Percentiles rank a stretch among this genome's conserved stretches.
Evolutionary conservation across 1,140 invertebrate genomes (phyloP).

Genomic region (Mercenaria mercenaria): DNA sequence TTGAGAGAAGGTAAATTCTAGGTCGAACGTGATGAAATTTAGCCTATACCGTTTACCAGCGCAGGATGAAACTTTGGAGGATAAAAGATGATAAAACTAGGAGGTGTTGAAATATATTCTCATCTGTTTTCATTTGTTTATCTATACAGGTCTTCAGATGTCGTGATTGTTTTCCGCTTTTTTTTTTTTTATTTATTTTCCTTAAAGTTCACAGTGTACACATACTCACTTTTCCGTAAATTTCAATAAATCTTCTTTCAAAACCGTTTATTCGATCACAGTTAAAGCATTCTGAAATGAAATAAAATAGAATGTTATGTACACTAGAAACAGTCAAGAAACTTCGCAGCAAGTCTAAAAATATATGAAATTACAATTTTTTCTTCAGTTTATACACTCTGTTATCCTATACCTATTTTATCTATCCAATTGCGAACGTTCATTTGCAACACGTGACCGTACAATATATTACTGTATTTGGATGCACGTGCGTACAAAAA

Average conservation of each 20-base stretch:
- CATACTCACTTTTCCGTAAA: slow-evolving; percentile 47
- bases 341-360: too few relatives aligned
- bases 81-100: not conserved
- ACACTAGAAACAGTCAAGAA: too few relatives aligned
- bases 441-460: too few relatives aligned
- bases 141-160: not conserved
- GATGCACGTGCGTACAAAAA: too few relatives aligned
- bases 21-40: slow-evolving; percentile 5
- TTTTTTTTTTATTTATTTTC: too few relatives aligned
- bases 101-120: not conserved
- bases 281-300: slow-evolving; percentile 52
- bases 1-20: not conserved
- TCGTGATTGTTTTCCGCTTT: not conserved
- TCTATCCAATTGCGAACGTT: too few relatives aligned
- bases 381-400: too few relatives aligned
- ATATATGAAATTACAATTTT: too few relatives aligned
- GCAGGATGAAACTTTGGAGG: not conserved
- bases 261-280: slow-evolving; percentile 53
- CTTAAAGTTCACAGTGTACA: too few relatives aligned
- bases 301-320: not conserved
- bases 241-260: slow-evolving; percentile 54
- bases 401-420: too few relatives aligned
- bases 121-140: not conserved
- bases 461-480: too few relatives aligned
- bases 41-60: not conserved